phyloP scores from a whole-genome alignment of 2,888 invertebrate species.

The Hydroisotoma schaefferi region DNA sequence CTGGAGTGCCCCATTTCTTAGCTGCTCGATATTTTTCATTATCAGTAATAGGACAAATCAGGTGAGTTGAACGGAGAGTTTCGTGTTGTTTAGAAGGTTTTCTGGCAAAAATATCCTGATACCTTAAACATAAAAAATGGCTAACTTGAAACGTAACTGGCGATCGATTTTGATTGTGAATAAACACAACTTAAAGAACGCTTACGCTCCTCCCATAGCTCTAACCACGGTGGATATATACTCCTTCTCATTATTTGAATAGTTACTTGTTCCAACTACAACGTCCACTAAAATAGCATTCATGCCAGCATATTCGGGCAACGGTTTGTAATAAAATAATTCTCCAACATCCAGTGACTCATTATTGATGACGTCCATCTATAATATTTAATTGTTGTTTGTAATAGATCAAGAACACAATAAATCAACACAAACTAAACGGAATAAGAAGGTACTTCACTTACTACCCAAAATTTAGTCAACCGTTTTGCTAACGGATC shows the following conservation, averaged over 20 bases:
- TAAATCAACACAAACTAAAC: background rate
- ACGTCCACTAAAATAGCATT: slow-evolving; percentile 59
- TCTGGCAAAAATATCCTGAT: slow-evolving; percentile 66
- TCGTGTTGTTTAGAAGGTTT: slow-evolving; percentile 55
- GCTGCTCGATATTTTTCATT: slow-evolving; percentile 78
- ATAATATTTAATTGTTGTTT: too few relatives aligned
- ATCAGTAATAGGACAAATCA: slow-evolving; percentile 67
- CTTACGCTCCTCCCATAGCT: slow-evolving; percentile 67
- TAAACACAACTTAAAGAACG: too few relatives aligned
- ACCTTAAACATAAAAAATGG: slow-evolving; percentile 51
- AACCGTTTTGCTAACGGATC: background rate
- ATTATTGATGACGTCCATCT: slow-evolving; percentile 35
- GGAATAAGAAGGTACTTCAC: background rate
- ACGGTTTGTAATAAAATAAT: slow-evolving; percentile 26
- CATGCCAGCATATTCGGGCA: slow-evolving; percentile 8
- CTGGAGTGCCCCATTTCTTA: slow-evolving; percentile 78
- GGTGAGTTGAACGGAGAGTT: slow-evolving; percentile 70
- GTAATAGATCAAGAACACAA: slow-evolving; percentile 12
- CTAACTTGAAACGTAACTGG: background rate
- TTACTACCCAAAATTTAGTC: slow-evolving; percentile 46
- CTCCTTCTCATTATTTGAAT: slow-evolving; percentile 67
- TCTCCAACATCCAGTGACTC: slow-evolving; percentile 19
- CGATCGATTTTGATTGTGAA: background rate
- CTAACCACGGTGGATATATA: slow-evolving; percentile 69
- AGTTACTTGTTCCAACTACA: slow-evolving; percentile 76